These are phyloP conservation scores for Lamprotornis superbus DNA, from an alignment of 2,113 vertebrate genomes.

Conservation along the genomic window DNA sequence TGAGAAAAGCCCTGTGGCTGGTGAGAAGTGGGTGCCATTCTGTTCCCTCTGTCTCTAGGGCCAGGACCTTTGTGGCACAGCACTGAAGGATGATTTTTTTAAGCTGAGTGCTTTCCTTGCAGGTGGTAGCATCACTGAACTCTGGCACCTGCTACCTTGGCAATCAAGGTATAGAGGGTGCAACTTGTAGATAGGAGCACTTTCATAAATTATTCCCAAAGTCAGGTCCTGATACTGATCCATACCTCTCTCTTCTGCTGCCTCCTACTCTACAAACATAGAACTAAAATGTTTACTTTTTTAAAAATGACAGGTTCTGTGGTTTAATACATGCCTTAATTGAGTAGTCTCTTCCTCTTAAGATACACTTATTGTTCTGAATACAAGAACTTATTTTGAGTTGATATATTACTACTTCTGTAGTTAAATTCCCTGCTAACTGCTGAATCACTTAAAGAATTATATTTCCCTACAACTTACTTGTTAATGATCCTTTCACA, in stretches of 20 bases:
- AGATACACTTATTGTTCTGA: not conserved
- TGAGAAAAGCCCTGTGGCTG: not conserved
- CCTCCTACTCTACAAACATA: not conserved
- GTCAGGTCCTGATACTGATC: not conserved
- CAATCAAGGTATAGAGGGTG: fast-evolving
- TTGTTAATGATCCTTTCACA: not conserved
- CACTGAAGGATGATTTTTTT: not conserved
- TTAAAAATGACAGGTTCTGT: not conserved
- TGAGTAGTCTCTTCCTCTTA: not conserved
- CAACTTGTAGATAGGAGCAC: not conserved
- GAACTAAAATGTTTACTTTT: not conserved
- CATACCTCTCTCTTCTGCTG: not conserved
- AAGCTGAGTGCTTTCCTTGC: not conserved
- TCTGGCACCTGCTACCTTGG: not conserved
- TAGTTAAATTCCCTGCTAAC: not conserved
- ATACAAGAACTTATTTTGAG: not conserved
- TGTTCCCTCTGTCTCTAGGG: fast-evolving
- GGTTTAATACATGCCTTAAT: not conserved
- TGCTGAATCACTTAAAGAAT: not conserved
- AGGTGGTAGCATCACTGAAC: not conserved
- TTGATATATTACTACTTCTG: not conserved
- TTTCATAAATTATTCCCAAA: not conserved
- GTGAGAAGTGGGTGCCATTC: not conserved
- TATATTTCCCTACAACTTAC: not conserved
- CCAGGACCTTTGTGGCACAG: not conserved